A percentile compares a stretch with the other conserved stretches of the same genome.
phyloP scores from a whole-genome alignment of 2,888 invertebrate species.

The Muschampia staudingeri region DNA sequence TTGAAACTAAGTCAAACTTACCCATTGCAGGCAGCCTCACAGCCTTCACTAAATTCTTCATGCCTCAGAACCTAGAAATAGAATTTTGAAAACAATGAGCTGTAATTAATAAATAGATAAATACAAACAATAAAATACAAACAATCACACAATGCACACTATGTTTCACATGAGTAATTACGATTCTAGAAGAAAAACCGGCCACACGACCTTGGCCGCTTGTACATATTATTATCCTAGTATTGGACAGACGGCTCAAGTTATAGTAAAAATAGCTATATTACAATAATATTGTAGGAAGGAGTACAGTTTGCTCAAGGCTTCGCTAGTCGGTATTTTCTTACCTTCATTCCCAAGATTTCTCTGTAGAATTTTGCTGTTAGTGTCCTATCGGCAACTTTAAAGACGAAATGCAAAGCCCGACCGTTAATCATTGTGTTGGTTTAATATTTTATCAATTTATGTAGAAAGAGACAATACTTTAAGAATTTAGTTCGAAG shows the following conservation, averaged over 20 bases:
- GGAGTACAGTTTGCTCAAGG: not conserved
- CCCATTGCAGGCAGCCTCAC: conserved; percentile 99
- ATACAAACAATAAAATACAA: conserved; percentile 2
- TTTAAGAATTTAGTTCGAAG: not conserved
- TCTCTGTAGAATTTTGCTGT: conserved; percentile 97
- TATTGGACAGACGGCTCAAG: not conserved
- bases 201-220: conserved; percentile 34
- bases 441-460: not conserved
- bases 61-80: conserved; percentile 95
- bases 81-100: not conserved
- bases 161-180: conserved; percentile 19
- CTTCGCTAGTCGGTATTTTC: conserved; percentile 53
- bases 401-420: conserved; percentile 99
- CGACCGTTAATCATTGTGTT: conserved; percentile 92
- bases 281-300: not conserved
- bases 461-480: not conserved
- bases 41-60: conserved; percentile 99
- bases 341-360: conserved; percentile 98
- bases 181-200: conserved; percentile 24
- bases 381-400: conserved; percentile 97
- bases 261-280: not conserved
- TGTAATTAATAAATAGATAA: not conserved
- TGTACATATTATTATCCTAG: not conserved
- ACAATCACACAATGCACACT: conserved; percentile 11
- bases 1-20: conserved; percentile 80